Percentiles rank a stretch among this genome's conserved stretches.
Conservation (phyloP, 2,888 invertebrate genomes). For the Taphrorychus bicolor region DNA sequence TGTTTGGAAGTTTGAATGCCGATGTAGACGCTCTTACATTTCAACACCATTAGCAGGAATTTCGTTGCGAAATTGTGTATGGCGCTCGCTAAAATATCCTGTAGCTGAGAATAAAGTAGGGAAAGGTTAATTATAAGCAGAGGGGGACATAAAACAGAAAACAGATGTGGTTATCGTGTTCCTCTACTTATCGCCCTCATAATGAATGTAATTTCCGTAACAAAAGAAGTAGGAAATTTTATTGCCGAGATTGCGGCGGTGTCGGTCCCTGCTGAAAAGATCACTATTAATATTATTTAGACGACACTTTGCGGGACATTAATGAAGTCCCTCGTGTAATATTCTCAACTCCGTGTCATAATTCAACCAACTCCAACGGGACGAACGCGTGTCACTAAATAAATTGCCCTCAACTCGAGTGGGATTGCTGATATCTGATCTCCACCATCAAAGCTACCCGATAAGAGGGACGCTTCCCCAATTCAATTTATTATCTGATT, state of each 20-base stretch:
- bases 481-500: conserved; percentile 37
- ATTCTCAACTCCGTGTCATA: conserved; percentile 61
- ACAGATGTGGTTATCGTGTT: conserved; percentile 28
- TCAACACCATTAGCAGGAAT: not conserved
- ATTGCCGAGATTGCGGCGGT: conserved; percentile 42
- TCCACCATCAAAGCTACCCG: conserved; percentile 34
- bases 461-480: conserved; percentile 44
- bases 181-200: conserved; percentile 22
- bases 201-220: conserved; percentile 35
- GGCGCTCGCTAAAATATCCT: too few species aligned
- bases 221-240: conserved; percentile 32
- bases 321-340: conserved; percentile 62
- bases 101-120: not conserved
- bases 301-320: conserved; percentile 62
- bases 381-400: conserved; percentile 53
- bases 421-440: conserved; percentile 48
- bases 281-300: conserved; percentile 62
- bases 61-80: not conserved
- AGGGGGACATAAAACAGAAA: conserved; percentile 20
- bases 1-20: not conserved
- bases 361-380: conserved; percentile 55
- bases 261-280: conserved; percentile 49
- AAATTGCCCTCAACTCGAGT: conserved; percentile 52
- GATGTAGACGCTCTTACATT: not conserved
- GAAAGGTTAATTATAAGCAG: conserved; percentile 15